A percentile compares a stretch with the other conserved stretches of the same genome.
phyloP scores from a whole-genome alignment of 2,113 vertebrate species.

The Phrynosoma platyrhinos region DNA sequence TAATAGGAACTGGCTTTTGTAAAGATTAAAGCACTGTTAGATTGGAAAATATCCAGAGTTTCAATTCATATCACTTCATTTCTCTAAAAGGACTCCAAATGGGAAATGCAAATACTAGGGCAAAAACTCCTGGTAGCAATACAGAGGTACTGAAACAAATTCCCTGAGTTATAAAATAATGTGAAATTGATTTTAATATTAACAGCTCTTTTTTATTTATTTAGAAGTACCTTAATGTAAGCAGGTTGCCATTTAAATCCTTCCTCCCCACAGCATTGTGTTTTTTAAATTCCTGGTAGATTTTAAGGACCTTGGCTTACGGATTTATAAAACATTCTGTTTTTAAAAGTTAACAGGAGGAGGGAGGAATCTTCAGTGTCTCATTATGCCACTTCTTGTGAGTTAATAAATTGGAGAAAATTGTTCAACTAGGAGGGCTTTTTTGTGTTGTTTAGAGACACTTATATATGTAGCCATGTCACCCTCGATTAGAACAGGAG shows the following conservation, averaged over 20 bases:
- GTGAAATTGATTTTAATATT: neutral
- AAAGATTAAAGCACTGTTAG: slow-evolving; percentile 66
- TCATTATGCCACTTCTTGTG: slow-evolving; percentile 48
- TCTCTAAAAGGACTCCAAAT: slow-evolving; percentile 37
- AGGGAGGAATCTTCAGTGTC: slow-evolving; percentile 43
- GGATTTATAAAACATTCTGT: slow-evolving; percentile 31
- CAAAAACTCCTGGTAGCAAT: slow-evolving; percentile 38
- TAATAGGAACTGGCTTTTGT: slow-evolving; percentile 45
- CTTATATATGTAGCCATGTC: slow-evolving; percentile 78
- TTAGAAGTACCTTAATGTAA: slow-evolving; percentile 1
- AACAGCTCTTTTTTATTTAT: fast-evolving
- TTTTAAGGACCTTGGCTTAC: slow-evolving; percentile 33
- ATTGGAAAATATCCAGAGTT: slow-evolving; percentile 50
- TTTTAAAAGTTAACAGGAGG: slow-evolving; percentile 52
- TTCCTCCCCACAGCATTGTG: neutral
- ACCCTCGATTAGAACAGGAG: slow-evolving; percentile 83
- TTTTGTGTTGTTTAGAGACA: slow-evolving; percentile 68
- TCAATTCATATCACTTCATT: slow-evolving; percentile 18
- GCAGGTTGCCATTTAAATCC: slow-evolving; percentile 19
- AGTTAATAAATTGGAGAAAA: slow-evolving; percentile 73
- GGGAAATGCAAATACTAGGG: slow-evolving; percentile 4
- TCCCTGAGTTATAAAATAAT: slow-evolving; percentile 40
- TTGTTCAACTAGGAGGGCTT: slow-evolving; percentile 62
- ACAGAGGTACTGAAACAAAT: slow-evolving; percentile 16
- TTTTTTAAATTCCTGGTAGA: slow-evolving; percentile 24